phyloP scores from a whole-genome alignment of 2,888 invertebrate species.

The Tyria jacobaeae region DNA sequence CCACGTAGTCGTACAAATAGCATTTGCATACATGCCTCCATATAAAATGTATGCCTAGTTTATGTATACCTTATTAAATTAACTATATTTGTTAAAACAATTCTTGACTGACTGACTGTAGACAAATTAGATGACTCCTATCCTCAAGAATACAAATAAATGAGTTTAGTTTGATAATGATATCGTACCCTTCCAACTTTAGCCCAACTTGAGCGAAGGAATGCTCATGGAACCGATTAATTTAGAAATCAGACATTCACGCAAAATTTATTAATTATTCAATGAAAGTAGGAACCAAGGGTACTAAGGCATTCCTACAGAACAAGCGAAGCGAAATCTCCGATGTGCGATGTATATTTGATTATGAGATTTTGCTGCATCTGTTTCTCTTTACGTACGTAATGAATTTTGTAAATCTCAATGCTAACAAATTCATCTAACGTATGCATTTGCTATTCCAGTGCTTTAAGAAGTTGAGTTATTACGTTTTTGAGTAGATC shows the following conservation, averaged over 20 bases:
- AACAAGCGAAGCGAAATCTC: conserved; percentile 7
- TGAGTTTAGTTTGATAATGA: conserved; percentile 28
- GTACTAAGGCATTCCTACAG: conserved; percentile 16
- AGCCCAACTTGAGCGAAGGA: conserved; percentile 40
- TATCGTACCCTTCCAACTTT: conserved; percentile 24
- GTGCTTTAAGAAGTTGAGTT: too few relatives aligned
- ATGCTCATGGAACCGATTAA: conserved; percentile 59
- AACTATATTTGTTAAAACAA: background rate
- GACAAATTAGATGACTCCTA: background rate
- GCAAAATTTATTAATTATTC: conserved; percentile 56
- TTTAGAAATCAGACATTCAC: conserved; percentile 61
- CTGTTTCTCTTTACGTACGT: background rate
- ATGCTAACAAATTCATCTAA: background rate
- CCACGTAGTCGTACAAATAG: too few relatives aligned
- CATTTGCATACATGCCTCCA: too few relatives aligned
- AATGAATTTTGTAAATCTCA: background rate
- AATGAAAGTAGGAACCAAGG: conserved; percentile 40
- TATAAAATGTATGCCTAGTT: too few relatives aligned
- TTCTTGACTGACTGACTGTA: background rate
- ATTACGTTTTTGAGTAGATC: too few relatives aligned
- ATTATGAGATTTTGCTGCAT: background rate
- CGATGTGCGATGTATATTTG: conserved; percentile 6
- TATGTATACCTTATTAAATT: too few relatives aligned
- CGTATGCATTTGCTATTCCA: too few relatives aligned
- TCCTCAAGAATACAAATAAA: conserved; percentile 18